Conservation (phyloP, 2,797 vertebrate species). For the Buphagus erythrorhynchus region DNA sequence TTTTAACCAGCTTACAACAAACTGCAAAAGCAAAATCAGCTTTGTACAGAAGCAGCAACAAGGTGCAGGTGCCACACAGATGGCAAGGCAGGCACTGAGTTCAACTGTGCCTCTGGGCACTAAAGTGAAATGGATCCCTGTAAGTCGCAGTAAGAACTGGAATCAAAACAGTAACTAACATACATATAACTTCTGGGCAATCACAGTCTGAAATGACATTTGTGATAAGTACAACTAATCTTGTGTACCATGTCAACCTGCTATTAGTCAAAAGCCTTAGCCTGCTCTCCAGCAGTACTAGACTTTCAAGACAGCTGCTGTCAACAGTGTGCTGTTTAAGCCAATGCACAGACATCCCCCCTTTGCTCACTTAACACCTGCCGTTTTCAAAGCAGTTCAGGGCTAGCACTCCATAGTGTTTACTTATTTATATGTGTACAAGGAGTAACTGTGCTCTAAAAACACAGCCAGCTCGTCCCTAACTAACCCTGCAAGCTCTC, state of each 20-base stretch:
- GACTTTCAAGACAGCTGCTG: not conserved
- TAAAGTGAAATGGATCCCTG: not conserved
- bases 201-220: not conserved
- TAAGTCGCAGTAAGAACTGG: not conserved
- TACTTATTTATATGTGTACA: not conserved
- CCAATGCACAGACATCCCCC: not conserved
- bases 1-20: not conserved
- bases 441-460: not conserved
- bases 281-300: not conserved
- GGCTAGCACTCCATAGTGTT: not conserved
- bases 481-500: not conserved
- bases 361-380: not conserved
- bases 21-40: not conserved
- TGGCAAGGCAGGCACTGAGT: not conserved
- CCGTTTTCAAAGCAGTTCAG: not conserved
- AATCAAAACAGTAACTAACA: not conserved
- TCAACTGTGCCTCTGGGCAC: not conserved
- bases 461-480: not conserved
- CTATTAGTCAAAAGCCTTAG: not conserved
- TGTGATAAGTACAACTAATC: not conserved
- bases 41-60: not conserved
- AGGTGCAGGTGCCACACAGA: not conserved
- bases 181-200: not conserved
- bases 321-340: not conserved
- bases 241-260: not conserved